phyloP scores from a whole-genome alignment of 2,888 invertebrate species.

The Eremobia ochroleuca region DNA sequence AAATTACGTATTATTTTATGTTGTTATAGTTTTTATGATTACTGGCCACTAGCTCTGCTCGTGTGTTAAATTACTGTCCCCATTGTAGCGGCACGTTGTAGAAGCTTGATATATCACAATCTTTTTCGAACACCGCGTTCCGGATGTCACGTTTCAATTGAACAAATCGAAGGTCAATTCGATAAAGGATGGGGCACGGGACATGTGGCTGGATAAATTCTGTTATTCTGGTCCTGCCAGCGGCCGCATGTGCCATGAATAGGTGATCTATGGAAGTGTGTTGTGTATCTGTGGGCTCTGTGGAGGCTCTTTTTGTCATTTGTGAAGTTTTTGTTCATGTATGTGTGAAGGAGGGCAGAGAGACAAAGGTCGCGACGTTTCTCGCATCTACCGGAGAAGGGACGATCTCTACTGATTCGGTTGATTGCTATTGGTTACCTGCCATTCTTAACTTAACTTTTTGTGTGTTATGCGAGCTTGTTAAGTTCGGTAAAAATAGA shows the following conservation, averaged over 20 bases:
- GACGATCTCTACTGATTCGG: slow-evolving; percentile 17
- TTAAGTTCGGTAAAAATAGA: background rate
- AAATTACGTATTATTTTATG: background rate
- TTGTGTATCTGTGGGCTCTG: slow-evolving; percentile 11
- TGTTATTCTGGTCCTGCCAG: slow-evolving; percentile 51
- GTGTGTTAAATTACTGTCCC: background rate
- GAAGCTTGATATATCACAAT: slow-evolving; percentile 5
- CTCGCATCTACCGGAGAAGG: slow-evolving; percentile 28
- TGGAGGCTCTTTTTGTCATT: slow-evolving; percentile 14
- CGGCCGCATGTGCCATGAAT: slow-evolving; percentile 44
- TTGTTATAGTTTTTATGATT: background rate
- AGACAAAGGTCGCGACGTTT: slow-evolving; percentile 37
- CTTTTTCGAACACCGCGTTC: slow-evolving; percentile 27
- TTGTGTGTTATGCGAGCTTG: too few relatives aligned
- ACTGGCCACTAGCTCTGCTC: background rate
- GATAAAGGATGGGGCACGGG: slow-evolving; percentile 32
- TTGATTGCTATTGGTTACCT: slow-evolving; percentile 32
- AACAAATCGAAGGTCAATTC: slow-evolving; percentile 57
- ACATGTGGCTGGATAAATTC: slow-evolving; percentile 39
- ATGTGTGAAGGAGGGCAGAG: slow-evolving; percentile 15
- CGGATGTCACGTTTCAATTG: slow-evolving; percentile 43
- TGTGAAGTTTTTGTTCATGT: slow-evolving; percentile 24
- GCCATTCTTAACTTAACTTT: slow-evolving; percentile 23
- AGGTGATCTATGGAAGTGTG: slow-evolving; percentile 41
- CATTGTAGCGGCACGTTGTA: background rate